These are phyloP conservation scores for Chunga burmeisteri DNA, from an alignment of 2,113 vertebrate species.

Conservation along the genomic window DNA sequence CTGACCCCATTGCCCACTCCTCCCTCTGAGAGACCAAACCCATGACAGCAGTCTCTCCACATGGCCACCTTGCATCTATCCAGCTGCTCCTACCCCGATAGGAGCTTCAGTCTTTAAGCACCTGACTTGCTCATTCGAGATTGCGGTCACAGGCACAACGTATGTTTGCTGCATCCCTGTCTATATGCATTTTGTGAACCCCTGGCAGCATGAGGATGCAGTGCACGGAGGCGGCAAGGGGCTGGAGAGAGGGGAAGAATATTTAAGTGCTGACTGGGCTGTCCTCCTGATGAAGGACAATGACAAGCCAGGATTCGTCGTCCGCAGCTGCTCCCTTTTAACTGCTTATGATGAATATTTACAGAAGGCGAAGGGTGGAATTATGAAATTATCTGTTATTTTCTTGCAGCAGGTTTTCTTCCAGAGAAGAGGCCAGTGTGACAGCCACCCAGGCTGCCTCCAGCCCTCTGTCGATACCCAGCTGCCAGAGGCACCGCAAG, in stretches of 20 bases:
- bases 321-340: not conserved
- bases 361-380: not conserved
- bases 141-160: not conserved
- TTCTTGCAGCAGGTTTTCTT: not conserved
- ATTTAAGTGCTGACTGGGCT: not conserved
- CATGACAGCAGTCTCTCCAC: not conserved
- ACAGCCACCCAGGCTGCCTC: not conserved
- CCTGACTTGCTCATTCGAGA: not conserved
- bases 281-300: not conserved
- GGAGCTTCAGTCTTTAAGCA: not conserved
- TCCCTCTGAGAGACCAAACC: not conserved
- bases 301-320: not conserved
- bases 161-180: not conserved
- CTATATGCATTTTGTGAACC: not conserved
- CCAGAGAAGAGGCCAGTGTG: not conserved
- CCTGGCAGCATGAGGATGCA: not conserved
- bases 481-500: not conserved
- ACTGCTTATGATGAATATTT: not conserved
- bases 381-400: not conserved
- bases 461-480: not conserved
- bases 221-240: not conserved
- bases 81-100: not conserved
- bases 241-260: not conserved
- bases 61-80: not conserved
- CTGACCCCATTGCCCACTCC: not conserved